Evolutionary conservation across 2,113 vertebrate genomes (phyloP).

Genomic region (Ceyx melanurus): DNA sequence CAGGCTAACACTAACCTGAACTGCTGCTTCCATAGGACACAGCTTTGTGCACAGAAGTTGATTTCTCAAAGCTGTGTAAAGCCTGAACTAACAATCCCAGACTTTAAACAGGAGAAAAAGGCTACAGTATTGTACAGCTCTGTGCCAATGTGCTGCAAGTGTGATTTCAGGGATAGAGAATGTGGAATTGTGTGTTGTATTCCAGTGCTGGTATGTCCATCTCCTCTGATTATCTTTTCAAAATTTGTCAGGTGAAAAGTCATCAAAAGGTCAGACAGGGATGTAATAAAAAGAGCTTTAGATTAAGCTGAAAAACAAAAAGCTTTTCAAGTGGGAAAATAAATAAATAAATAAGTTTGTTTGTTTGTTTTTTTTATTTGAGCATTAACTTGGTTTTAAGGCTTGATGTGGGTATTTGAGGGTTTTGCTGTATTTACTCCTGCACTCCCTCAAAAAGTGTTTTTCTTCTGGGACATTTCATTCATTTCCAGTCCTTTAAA

Average conservation of each 20-base stretch:
- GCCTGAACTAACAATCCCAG: neutral
- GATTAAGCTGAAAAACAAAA: neutral
- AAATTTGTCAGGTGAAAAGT: neutral
- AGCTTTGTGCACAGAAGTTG: neutral
- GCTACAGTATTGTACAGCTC: neutral
- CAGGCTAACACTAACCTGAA: neutral
- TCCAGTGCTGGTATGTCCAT: neutral
- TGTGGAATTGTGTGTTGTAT: accelerated
- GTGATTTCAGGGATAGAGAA: neutral
- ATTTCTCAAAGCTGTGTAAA: neutral
- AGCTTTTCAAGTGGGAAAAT: neutral
- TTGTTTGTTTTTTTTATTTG: neutral
- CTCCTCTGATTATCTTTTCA: neutral
- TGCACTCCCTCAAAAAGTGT: accelerated
- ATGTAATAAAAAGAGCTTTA: neutral
- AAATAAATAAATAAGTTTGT: neutral
- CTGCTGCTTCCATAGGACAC: neutral
- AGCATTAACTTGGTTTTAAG: neutral
- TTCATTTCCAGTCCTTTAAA: neutral
- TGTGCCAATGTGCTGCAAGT: neutral
- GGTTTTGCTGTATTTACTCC: neutral
- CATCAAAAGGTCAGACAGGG: neutral
- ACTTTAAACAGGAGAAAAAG: neutral
- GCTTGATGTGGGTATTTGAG: neutral
- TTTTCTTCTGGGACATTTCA: neutral